Base-by-base conservation (phyloP, 2,113 vertebrate genomes). In the Poecile atricapillus region DNA sequence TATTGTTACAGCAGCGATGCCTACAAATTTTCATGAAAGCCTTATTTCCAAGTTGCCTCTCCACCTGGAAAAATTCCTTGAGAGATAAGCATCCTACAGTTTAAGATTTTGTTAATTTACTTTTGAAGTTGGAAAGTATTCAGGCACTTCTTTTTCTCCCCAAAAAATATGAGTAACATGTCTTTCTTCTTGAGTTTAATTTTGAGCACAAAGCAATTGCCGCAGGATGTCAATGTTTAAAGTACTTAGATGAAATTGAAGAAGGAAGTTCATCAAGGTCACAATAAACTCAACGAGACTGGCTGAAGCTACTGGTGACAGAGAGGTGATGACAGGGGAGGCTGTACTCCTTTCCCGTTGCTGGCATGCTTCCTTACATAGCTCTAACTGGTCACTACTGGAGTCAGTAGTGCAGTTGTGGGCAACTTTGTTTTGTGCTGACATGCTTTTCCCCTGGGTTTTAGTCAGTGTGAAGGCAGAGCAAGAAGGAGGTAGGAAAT, bases 381-480 rank as follows among this genome's bases (percentile, higher is more conserved):
- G 43, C 17, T 24, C 58, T 44, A n/a, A 31, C 18, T 46, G 73
- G 63, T 24, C 58, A 10, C 52, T 31, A 1, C 4, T 22, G 63
- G 63, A 77, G 15, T 35, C 68, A 43, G 17, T 0, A 0, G 3
- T 67, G 56, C 56, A 62, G 56, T 5, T 27, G 8, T 1, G 2
- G 24, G 50, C 13, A 82, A 18, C 3, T 62, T 39, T 35, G 8
- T 7, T 13, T 47, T 23, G 10, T 23, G 49, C 59, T 69, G 53
- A 64, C 23, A 33, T 3, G 6, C 9, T 41, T 17, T 62, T 83
- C 33, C 44, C 41, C 21, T 0, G 1, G 53, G 31, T 31, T 70
- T 71, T 43, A 50, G 49, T 50, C 39, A 55, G 25, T 28, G 15
- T 55, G 77, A 22, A 25, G 21, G 15, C 35, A 60, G 53, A 91